Percentiles rank a stretch among this genome's conserved stretches.
These are phyloP conservation scores for Prenolepis imparis DNA, from an alignment of 2,888 invertebrate species.

Conservation along the genomic window DNA sequence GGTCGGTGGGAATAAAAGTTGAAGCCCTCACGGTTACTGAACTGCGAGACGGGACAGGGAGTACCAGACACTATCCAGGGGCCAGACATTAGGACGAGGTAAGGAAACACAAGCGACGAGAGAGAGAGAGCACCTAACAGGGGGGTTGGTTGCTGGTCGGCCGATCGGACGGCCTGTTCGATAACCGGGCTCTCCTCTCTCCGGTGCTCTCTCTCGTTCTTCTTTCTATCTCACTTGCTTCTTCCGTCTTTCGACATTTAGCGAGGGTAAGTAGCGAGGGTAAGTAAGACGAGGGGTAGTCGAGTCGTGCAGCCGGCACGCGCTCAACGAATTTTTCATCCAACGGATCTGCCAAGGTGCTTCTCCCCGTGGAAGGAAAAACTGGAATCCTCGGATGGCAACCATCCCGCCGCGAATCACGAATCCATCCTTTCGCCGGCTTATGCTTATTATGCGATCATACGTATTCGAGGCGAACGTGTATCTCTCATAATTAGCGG, in stretches of 20 bases:
- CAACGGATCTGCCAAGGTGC: slow-evolving; percentile 76
- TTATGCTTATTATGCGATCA: neutral
- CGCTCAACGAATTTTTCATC: slow-evolving; percentile 83
- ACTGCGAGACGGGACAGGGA: slow-evolving; percentile 27
- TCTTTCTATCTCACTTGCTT: slow-evolving; percentile 54
- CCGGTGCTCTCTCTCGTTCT: slow-evolving; percentile 2
- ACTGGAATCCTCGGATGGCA: slow-evolving; percentile 51
- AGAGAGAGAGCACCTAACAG: slow-evolving; percentile 36
- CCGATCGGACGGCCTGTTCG: slow-evolving; percentile 50
- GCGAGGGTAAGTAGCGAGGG: slow-evolving; percentile 47
- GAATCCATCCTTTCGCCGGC: neutral
- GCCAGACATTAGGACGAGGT: slow-evolving; percentile 48
- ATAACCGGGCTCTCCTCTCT: slow-evolving; percentile 50
- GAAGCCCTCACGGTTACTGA: slow-evolving; percentile 24
- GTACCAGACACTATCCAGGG: slow-evolving; percentile 20
- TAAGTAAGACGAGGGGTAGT: slow-evolving; percentile 75
- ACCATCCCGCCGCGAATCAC: neutral
- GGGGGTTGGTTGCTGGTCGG: slow-evolving; percentile 51
- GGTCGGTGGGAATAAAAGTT: slow-evolving; percentile 52
- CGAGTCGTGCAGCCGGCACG: slow-evolving; percentile 81
- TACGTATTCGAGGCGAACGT: neutral
- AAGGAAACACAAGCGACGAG: slow-evolving; percentile 52
- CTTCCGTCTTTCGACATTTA: slow-evolving; percentile 58
- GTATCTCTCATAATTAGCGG: neutral
- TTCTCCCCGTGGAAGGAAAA: slow-evolving; percentile 56